Percentiles rank a stretch among this genome's conserved stretches.
Conservation (phyloP, 2,888 invertebrate genomes). For the Meghimatium bilineatum region DNA sequence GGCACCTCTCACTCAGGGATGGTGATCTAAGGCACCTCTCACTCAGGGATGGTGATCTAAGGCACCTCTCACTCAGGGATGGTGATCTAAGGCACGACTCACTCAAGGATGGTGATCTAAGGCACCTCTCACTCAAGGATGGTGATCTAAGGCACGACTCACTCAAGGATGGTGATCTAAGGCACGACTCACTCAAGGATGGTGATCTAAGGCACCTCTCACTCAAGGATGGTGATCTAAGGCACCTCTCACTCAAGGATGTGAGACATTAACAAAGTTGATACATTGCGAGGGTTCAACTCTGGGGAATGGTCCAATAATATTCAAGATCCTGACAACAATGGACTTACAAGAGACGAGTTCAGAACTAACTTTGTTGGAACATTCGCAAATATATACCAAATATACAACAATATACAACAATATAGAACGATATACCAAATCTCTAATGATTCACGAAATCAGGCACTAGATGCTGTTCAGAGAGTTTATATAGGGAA, state of each 20-base stretch:
- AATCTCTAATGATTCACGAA: neutral
- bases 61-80: too few species aligned
- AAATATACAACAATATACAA: too few species aligned
- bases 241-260: neutral
- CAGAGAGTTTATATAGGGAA: conserved; percentile 6
- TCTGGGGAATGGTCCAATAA: neutral
- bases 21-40: too few species aligned
- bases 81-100: too few species aligned
- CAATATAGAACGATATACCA: too few species aligned
- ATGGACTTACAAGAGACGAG: conserved; percentile 22
- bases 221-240: neutral
- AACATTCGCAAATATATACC: too few species aligned
- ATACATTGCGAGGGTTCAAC: conserved; percentile 1
- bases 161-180: too few species aligned
- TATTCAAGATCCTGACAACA: neutral
- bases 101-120: too few species aligned
- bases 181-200: too few species aligned
- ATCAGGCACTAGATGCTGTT: neutral
- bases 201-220: neutral
- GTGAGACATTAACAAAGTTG: conserved; percentile 15
- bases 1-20: too few species aligned
- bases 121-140: neutral
- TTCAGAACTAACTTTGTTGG: neutral
- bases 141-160: neutral
- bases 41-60: too few species aligned